phyloP scores from a whole-genome alignment of 2,888 invertebrate genomes.

The Strigamia maritima region DNA sequence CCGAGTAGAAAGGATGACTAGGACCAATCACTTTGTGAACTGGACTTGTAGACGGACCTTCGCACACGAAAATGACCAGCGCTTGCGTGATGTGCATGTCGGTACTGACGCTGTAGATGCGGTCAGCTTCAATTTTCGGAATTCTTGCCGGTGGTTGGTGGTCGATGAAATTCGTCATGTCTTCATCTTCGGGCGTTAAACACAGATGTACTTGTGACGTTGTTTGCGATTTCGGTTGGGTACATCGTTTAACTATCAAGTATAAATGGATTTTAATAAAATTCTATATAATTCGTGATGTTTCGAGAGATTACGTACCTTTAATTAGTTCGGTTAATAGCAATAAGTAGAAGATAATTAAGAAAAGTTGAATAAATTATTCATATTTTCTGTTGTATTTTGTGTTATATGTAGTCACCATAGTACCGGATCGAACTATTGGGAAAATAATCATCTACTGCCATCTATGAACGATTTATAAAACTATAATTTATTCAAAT shows the following conservation, averaged over 20 bases:
- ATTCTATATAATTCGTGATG: no score
- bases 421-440: no score
- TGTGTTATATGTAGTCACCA: no score
- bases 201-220: neutral
- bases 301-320: no score
- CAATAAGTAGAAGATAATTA: no score
- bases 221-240: neutral
- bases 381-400: no score
- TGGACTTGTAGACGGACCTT: neutral
- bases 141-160: neutral
- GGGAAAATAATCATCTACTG: no score
- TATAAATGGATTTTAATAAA: no score
- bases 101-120: neutral
- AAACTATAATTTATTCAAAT: no score
- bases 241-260: neutral
- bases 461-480: no score
- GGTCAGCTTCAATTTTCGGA: neutral
- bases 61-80: neutral
- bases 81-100: constrained; percentile 15
- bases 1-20: neutral
- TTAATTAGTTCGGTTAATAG: no score
- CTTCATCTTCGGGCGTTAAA: neutral
- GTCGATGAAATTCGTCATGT: neutral
- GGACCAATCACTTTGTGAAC: neutral
- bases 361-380: no score